Conservation (phyloP, 1,140 invertebrate species). For the Drosophila kepulauana region DNA sequence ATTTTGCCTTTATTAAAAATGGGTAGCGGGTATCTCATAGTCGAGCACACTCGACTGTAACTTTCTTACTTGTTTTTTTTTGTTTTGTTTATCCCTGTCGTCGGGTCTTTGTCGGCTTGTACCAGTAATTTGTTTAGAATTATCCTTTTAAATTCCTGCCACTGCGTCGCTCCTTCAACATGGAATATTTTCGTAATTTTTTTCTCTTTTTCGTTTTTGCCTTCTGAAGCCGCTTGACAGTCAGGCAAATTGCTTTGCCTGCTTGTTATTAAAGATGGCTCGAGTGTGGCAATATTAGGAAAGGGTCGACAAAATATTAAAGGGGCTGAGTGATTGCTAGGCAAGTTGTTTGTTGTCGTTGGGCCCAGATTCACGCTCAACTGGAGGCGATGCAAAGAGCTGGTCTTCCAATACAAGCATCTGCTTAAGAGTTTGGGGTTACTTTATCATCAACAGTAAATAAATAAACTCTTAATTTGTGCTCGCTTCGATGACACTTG, state of each 20-base stretch:
- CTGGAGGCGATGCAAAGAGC: constrained; percentile 51
- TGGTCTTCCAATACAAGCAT: constrained; percentile 17
- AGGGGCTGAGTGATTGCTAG: no score
- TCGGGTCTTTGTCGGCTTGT: constrained; percentile 45
- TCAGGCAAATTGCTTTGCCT: constrained; percentile 63
- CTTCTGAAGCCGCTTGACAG: constrained; percentile 42
- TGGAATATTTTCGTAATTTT: background rate
- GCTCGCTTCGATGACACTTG: constrained; percentile 43
- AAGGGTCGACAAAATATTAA: no score
- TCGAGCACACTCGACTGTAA: no score
- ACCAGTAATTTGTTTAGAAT: constrained; percentile 76
- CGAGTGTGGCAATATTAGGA: no score
- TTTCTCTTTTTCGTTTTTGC: constrained; percentile 4
- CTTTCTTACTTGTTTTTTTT: no score
- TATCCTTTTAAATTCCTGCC: constrained; percentile 74
- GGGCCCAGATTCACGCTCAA: constrained; percentile 64
- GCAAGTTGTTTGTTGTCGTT: constrained; percentile 3
- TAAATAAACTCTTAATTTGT: constrained; percentile 79
- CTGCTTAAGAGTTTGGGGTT: constrained; percentile 9
- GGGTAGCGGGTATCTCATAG: no score
- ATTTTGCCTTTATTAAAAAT: no score
- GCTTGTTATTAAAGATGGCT: constrained; percentile 46
- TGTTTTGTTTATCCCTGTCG: constrained; percentile 24
- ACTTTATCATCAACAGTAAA: constrained; percentile 64
- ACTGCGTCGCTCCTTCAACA: constrained; percentile 24